These are phyloP conservation scores for Tympanuchus pallidicinctus DNA, from an alignment of 2,113 vertebrate species.

Conservation along the genomic window DNA sequence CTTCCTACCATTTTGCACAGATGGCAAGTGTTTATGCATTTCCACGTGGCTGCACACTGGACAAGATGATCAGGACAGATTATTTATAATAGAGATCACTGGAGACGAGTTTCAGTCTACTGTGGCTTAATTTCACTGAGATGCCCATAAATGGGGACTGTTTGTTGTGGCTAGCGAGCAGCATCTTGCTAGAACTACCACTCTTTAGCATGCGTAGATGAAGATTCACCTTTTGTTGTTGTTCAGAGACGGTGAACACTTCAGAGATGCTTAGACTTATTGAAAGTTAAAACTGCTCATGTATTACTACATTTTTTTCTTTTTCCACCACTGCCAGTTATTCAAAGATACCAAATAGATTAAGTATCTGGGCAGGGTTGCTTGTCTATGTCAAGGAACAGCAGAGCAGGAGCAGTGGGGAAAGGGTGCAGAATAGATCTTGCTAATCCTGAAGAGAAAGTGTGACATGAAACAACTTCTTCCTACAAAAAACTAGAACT, in stretches of 20 bases:
- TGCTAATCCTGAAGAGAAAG: neutral
- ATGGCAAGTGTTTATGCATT: conserved; percentile 62
- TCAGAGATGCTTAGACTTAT: neutral
- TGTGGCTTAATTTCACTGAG: conserved; percentile 30
- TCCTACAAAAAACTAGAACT: neutral
- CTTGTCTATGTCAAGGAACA: neutral
- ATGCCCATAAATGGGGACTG: neutral
- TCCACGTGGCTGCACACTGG: conserved; percentile 30
- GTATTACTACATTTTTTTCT: neutral
- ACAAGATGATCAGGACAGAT: conserved; percentile 58
- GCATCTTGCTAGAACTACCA: neutral
- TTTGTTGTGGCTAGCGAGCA: neutral
- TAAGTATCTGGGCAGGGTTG: neutral
- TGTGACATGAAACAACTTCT: neutral
- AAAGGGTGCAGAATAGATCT: neutral
- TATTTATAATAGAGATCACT: conserved; percentile 51
- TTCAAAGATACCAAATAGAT: neutral
- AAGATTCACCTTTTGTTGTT: neutral
- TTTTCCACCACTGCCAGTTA: neutral
- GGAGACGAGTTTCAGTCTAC: conserved; percentile 16
- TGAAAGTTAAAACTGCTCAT: neutral
- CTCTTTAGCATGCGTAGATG: fast-evolving
- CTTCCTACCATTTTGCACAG: conserved; percentile 56
- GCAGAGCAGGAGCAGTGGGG: neutral
- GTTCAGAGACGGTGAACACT: neutral